phyloP scores from a whole-genome alignment of 2,888 invertebrate genomes.

The Myathropa florea region DNA sequence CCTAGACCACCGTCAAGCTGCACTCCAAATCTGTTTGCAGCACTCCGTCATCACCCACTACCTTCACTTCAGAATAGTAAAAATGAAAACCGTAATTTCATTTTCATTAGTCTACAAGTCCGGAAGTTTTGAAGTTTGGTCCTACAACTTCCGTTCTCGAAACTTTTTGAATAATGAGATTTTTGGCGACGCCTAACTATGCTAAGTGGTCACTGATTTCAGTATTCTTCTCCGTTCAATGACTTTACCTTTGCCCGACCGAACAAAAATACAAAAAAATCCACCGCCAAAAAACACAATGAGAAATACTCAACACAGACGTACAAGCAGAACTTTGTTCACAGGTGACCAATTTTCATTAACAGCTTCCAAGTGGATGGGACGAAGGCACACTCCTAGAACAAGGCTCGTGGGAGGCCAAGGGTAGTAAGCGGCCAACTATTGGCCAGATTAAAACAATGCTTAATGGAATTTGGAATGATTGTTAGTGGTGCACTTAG shows the following conservation, averaged over 20 bases:
- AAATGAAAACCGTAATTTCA: constrained; percentile 56
- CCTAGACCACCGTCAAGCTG: too few species aligned
- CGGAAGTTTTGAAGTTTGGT: constrained; percentile 43
- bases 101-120: constrained; percentile 59
- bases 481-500: constrained; percentile 32
- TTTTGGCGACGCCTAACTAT: constrained; percentile 30
- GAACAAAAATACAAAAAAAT: neutral
- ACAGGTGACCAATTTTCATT: constrained; percentile 52
- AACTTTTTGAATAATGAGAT: constrained; percentile 49
- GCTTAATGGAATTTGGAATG: constrained; percentile 26
- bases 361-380: neutral
- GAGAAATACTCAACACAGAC: neutral
- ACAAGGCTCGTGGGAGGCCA: neutral
- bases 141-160: constrained; percentile 19
- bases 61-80: constrained; percentile 51
- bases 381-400: constrained; percentile 5
- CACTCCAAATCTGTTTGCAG: too few species aligned
- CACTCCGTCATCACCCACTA: neutral
- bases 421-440: neutral
- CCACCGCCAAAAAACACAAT: neutral
- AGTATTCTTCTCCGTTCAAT: constrained; percentile 8
- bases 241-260: neutral
- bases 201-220: constrained; percentile 54
- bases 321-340: constrained; percentile 46
- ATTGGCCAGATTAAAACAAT: constrained; percentile 43